Evolutionary conservation across 1,140 invertebrate species (phyloP), one percentile per base, ranked within the genome.

Genomic region (Rhagoletis pomonella): DNA sequence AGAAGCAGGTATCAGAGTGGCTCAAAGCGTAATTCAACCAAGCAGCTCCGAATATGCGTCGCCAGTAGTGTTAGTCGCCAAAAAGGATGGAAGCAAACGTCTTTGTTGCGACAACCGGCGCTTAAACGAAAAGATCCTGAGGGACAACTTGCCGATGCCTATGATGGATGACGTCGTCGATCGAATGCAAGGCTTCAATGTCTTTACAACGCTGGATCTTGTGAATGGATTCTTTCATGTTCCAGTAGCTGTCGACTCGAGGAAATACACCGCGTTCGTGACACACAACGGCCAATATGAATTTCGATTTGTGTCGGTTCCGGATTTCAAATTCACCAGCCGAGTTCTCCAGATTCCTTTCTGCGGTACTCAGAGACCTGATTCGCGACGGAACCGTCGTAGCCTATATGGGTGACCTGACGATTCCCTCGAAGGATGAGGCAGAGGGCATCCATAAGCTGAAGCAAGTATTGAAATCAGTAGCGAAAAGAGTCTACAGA

Each of bases 1-100:
- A 89, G 12, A 39, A 89, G 7, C 90, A 90, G 86, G 62, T 91
- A 2, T 29, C 69, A 1, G 88, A 90, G 42, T 90, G 90, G 90
- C 84, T 90, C 67, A 90, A n/a, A 89, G 89, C 3, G 88, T 91
- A 1, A 89, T 91, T 12, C 44, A 87, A 50, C 87, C 88, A 4
- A 90, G 89, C 86, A 88, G 47, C 58, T 91, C 88, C 10, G 87
- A 88, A n/a, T 89, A 88, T 85, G 64, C 87, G 17, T 89, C 77
- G 14, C 88, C 87, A 6, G 60, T 88, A 19, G 88, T 88, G 9
- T 14, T 88, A 10, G 86, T 87, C 0, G 17, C 29, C 1, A 88
- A 87, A 14, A 44, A 73, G 73, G 86, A 89, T n/a, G 88, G 86
- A 4, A 67, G n/a, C n/a, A 87, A 69, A 50, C 7, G 86, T 44